Evolutionary conservation across 2,113 vertebrate species (phyloP).

Genomic region (Nipponia nippon): DNA sequence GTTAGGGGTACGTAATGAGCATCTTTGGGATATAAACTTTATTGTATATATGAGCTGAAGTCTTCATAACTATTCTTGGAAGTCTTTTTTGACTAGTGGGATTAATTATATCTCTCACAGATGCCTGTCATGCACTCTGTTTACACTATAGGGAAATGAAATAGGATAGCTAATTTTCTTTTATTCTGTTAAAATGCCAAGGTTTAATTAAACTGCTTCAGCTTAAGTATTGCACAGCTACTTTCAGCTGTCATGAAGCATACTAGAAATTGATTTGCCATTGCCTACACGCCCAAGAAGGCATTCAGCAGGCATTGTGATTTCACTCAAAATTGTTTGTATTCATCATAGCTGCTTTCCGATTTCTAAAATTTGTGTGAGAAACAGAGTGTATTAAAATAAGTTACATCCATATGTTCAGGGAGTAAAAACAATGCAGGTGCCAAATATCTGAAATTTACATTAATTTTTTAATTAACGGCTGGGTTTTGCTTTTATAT

Average conservation of each 20-base stretch:
- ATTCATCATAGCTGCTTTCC: constrained; percentile 19
- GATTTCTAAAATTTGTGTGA: constrained; percentile 18
- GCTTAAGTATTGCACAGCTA: constrained; percentile 43
- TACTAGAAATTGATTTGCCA: constrained; percentile 50
- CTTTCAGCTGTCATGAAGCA: constrained; percentile 35
- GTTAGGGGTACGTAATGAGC: neutral
- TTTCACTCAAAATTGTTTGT: constrained; percentile 37
- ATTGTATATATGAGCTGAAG: neutral
- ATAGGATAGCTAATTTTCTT: constrained; percentile 54
- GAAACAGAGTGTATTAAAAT: neutral
- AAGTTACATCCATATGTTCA: neutral
- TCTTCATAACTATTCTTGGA: constrained; percentile 18
- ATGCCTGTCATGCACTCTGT: constrained; percentile 46
- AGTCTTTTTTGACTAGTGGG: constrained; percentile 25
- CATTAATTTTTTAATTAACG: neutral
- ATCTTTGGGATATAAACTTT: neutral
- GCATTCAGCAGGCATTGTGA: constrained; percentile 10
- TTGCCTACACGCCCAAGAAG: constrained; percentile 26
- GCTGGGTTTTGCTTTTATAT: neutral
- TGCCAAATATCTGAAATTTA: neutral
- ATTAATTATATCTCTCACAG: constrained; percentile 49
- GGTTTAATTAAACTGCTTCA: constrained; percentile 63
- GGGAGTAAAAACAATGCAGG: neutral
- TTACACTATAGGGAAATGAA: constrained; percentile 55
- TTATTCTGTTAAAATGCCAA: constrained; percentile 63